Evolutionary conservation across 2,888 invertebrate species (phyloP), one percentile per base, ranked within the genome.

Genomic region (Limnephilus marmoratus): DNA sequence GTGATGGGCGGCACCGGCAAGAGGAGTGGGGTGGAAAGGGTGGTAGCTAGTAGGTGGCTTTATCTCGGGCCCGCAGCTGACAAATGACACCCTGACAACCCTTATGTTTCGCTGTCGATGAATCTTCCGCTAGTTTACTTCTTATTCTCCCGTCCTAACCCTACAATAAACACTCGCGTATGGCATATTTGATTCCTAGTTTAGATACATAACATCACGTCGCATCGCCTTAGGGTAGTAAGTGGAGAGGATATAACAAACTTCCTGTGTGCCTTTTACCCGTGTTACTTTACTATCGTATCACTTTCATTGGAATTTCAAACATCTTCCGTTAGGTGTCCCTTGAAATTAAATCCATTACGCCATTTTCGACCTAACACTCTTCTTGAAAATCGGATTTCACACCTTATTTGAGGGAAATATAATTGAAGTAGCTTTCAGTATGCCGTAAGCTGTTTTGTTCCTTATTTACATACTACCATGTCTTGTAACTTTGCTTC

Each of bases 41-140:
- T n/a, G 24, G 68, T 68, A 37, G 49, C 86, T 24, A 13, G 86
- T 24, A 82, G 82, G 85, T 85, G 86, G 90, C 90, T 90, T 91
- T 92, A 91, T 92, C 91, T 80, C 91, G 90, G 53, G 29, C 90
- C 49, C 92, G 85, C 93, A 92, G 90, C 90, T 93, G 93, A 93
- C 93, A 92, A 93, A 93, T 93, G 80, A 81, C 90, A 45, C 90
- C 88, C 90, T 45, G 81, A 31, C 86, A 82, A 37, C 91, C 91
- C 92, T 92, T 91, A 89, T 92, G 92, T 86, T 86, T 91, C 92
- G 83, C 81, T 68, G 85, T 91, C 91, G 88, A 92, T 93, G 92
- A 92, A 92, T 93, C 93, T 92, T 91, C 91, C 85, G 86, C 86
- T 45, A 86, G 90, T 45, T 53, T 89, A 49, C 83, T 89, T 88